phyloP scores from a whole-genome alignment of 2,797 vertebrate genomes.

The Catharus ustulatus region DNA sequence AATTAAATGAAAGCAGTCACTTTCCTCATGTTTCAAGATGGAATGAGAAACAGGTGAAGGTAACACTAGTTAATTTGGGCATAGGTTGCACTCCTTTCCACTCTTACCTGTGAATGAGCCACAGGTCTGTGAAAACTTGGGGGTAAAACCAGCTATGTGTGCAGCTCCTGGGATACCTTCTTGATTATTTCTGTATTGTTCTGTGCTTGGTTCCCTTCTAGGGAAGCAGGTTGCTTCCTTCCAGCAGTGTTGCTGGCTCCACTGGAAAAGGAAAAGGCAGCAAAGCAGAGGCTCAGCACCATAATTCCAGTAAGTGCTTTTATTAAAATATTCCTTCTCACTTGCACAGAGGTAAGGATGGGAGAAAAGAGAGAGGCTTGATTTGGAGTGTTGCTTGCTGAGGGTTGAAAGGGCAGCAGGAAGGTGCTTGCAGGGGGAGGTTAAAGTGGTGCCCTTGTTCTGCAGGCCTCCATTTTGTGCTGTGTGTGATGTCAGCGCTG shows the following conservation, averaged over 20 bases:
- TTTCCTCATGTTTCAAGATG: not conserved
- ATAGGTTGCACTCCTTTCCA: not conserved
- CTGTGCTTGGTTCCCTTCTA: conserved; percentile 59
- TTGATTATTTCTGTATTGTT: conserved; percentile 40
- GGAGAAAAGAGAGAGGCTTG: not conserved
- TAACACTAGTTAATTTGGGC: not conserved
- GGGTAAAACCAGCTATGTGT: not conserved
- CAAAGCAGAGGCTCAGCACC: conserved; percentile 64
- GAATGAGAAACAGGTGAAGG: not conserved
- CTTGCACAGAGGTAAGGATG: not conserved
- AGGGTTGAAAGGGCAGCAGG: not conserved
- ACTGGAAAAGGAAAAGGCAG: conserved; percentile 60
- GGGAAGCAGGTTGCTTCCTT: conserved; percentile 72
- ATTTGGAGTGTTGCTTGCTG: not conserved
- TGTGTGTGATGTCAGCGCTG: conserved; percentile 59
- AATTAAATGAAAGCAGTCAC: not conserved
- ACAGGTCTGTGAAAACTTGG: not conserved
- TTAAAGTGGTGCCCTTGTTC: conserved; percentile 65
- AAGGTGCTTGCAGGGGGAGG: not conserved
- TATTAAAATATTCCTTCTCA: not conserved
- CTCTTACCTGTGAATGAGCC: not conserved
- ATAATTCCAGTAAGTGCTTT: conserved; percentile 63
- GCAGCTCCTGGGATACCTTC: not conserved
- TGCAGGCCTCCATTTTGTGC: conserved; percentile 70
- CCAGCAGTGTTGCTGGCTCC: conserved; percentile 50